Evolutionary conservation across 2,888 invertebrate species (phyloP).

Genomic region (Acronicta psi): DNA sequence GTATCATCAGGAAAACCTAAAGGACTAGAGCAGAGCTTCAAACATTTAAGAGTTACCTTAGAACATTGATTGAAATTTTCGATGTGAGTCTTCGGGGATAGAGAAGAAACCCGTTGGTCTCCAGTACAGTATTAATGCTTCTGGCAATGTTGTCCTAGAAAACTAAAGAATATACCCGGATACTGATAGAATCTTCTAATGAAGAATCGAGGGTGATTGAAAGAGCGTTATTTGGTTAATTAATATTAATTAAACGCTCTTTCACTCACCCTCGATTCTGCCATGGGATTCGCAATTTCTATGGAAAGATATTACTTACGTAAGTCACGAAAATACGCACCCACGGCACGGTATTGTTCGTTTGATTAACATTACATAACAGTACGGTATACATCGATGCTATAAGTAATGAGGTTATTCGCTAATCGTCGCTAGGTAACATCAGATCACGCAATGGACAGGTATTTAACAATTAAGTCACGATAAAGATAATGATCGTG

Average conservation of each 20-base stretch:
- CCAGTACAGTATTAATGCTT: no score
- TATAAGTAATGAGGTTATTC: slow-evolving; percentile 37
- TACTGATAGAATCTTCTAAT: slow-evolving; percentile 37
- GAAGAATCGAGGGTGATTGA: no score
- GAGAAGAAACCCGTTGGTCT: no score
- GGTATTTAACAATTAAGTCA: slow-evolving; percentile 40
- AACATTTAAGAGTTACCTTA: no score
- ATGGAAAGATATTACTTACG: slow-evolving; percentile 49
- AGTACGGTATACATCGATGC: slow-evolving; percentile 38
- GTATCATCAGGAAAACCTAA: no score
- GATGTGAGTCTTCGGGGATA: no score
- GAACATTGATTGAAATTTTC: no score
- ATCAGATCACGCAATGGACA: slow-evolving; percentile 51
- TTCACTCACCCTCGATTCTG: slow-evolving; percentile 16
- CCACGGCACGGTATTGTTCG: slow-evolving; percentile 43
- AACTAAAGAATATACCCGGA: slow-evolving; percentile 27
- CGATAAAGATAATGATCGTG: slow-evolving; percentile 41
- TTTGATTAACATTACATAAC: slow-evolving; percentile 45
- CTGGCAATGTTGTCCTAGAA: no score
- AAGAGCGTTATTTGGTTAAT: no score
- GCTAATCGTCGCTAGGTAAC: slow-evolving; percentile 44
- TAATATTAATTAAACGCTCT: neutral
- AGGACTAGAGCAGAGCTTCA: no score
- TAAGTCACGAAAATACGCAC: slow-evolving; percentile 52
- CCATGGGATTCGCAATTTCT: slow-evolving; percentile 22